Base-by-base conservation (phyloP, 2,113 vertebrate genomes). In the Pangasianodon hypophthalmus region DNA sequence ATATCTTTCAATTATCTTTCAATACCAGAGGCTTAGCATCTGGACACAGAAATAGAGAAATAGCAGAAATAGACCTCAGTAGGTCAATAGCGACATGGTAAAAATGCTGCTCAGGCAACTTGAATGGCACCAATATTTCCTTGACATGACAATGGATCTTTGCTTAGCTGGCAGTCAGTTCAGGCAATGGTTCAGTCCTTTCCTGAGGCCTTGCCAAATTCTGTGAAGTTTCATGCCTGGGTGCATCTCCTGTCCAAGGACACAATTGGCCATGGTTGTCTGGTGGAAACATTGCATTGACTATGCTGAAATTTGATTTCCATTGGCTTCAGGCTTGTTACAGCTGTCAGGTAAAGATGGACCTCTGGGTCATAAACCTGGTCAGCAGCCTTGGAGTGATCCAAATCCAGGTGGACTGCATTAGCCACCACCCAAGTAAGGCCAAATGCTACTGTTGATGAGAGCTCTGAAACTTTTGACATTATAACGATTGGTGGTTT, bases 101-200 rank as follows among this genome's bases (percentile, higher is more conserved):
- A 52, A 81, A 54, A 81, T 81, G 79, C 29, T 81, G 77, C 77
- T 50, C n/a, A 50, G 79, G 48, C 48, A 54, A 32, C 79, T 32
- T 54, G 6, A 81, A 81, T 32, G 79, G 14, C n/a, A 54, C 29
- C 29, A 54, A n/a, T 52, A 81, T 19, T 32, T 81, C n/a, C 11
- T 19, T 81, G 29, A 52, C 29, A 54, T 81, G 50, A 52, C 16
- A 54, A n/a, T 81, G 48, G 11, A 52, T 50, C 26, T 80, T 80
- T 52, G 44, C 75, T 26, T 79, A 13, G 48, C 48, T 52, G 48
- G 24, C 4, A 41, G 56, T 14, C 54, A 60, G 6, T 60, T 60
- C 32, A 41, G 9, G 32, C 82, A 60, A 3, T 14, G 19, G 21
- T 60, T 41, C 21, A 84, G 19, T 60, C 24, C 4, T 84, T 81